Evolutionary conservation across 2,113 vertebrate genomes (phyloP).

Genomic region (Chroicocephalus ridibundus): DNA sequence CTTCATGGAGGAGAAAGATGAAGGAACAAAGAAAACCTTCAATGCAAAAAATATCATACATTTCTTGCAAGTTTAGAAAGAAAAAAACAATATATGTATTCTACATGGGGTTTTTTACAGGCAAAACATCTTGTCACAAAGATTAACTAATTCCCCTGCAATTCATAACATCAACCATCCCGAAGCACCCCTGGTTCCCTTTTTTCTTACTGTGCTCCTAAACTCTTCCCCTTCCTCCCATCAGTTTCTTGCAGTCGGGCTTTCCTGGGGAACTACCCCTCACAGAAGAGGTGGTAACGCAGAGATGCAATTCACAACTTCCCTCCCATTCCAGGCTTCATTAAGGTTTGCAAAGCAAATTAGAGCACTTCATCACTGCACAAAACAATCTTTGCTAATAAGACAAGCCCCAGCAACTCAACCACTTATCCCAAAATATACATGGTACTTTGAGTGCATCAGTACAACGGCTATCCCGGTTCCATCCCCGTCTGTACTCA

Average conservation of each 20-base stretch:
- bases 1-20: neutral
- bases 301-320: neutral
- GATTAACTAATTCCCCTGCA: neutral
- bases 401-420: neutral
- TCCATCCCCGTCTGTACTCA: neutral
- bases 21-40: neutral
- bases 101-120: neutral
- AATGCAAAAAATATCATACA: neutral
- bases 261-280: neutral
- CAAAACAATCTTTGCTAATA: neutral
- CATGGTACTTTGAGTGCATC: neutral
- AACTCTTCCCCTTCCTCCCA: neutral
- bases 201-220: neutral
- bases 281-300: neutral
- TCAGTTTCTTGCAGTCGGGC: neutral
- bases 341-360: neutral
- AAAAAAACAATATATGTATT: neutral
- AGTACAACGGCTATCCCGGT: accelerated
- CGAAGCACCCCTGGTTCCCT: neutral
- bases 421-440: neutral
- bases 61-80: neutral
- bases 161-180: neutral
- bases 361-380: neutral
- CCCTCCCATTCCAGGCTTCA: neutral
- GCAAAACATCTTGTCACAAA: neutral